A percentile compares a stretch with the other conserved stretches of the same genome.
phyloP scores from a whole-genome alignment of 23 tunicate species.

The Halocynthia aurantium region DNA sequence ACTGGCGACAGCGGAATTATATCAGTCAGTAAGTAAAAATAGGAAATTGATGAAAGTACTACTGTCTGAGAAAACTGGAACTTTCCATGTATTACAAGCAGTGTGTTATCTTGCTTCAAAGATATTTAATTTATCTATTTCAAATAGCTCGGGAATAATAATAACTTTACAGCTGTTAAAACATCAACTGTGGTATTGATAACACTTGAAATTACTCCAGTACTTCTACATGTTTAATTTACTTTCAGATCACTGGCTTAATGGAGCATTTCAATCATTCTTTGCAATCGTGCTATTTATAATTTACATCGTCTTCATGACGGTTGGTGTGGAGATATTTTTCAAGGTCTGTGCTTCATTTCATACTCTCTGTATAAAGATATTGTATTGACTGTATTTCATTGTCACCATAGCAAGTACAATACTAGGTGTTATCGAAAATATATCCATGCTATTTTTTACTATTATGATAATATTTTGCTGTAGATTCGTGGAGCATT shows the following conservation, averaged over 20 bases:
- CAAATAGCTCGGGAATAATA: too few species aligned
- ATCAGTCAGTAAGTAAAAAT: constrained; percentile 7
- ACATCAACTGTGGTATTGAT: too few species aligned
- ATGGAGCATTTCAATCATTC: constrained; percentile 79
- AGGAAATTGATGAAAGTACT: too few species aligned
- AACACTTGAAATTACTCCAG: too few species aligned
- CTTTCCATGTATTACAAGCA: too few species aligned
- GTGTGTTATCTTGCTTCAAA: too few species aligned
- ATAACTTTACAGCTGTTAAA: too few species aligned
- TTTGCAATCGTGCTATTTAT: constrained; percentile 73
- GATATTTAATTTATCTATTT: too few species aligned
- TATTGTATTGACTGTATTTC: too few species aligned
- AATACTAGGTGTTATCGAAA: not conserved
- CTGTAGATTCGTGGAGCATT: constrained; percentile 72
- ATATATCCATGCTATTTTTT: not conserved
- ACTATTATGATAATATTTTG: not conserved
- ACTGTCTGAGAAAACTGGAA: too few species aligned
- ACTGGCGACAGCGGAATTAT: constrained; percentile 48
- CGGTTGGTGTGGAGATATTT: constrained; percentile 91
- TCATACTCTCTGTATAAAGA: not conserved
- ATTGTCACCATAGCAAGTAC: too few species aligned
- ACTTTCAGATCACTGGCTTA: constrained; percentile 45
- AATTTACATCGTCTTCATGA: constrained; percentile 70
- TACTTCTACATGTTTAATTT: not conserved
- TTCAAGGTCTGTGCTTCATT: constrained; percentile 44